phyloP scores from a whole-genome alignment of 1,140 invertebrate genomes.

The Whitmania pigra region DNA sequence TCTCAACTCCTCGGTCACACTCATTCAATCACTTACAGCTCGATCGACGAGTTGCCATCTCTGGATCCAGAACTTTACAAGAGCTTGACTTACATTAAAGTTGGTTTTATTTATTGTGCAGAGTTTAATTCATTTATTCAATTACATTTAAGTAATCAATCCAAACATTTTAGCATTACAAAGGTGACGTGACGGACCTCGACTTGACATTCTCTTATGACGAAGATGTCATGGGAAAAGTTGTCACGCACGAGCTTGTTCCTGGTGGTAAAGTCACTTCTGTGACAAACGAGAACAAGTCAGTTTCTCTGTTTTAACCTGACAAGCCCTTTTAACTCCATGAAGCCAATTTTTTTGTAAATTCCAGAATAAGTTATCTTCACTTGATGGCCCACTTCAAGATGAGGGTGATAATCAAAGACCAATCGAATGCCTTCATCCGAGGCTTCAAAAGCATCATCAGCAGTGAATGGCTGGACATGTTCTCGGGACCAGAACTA shows the following conservation, averaged over 20 bases:
- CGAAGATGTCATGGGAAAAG: conserved; percentile 75
- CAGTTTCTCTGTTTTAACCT: conserved; percentile 33
- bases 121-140: neutral
- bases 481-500: conserved; percentile 93
- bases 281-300: conserved; percentile 95
- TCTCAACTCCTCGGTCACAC: conserved; percentile 87
- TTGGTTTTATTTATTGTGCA: neutral
- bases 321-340: neutral
- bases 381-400: conserved; percentile 96
- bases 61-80: conserved; percentile 89
- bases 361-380: conserved; percentile 77
- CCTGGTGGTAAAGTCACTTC: conserved; percentile 80
- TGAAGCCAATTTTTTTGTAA: neutral
- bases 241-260: conserved; percentile 53
- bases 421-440: conserved; percentile 90
- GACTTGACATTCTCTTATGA: conserved; percentile 93
- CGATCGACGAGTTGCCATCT: conserved; percentile 90
- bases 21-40: conserved; percentile 76
- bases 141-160: neutral
- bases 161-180: conserved; percentile 44
- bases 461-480: conserved; percentile 79
- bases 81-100: conserved; percentile 86
- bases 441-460: conserved; percentile 89
- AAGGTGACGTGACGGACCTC: conserved; percentile 81
- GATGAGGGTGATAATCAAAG: conserved; percentile 75